phyloP scores from a whole-genome alignment of 2,888 invertebrate genomes.

The Rhimphoctona megacephalus region DNA sequence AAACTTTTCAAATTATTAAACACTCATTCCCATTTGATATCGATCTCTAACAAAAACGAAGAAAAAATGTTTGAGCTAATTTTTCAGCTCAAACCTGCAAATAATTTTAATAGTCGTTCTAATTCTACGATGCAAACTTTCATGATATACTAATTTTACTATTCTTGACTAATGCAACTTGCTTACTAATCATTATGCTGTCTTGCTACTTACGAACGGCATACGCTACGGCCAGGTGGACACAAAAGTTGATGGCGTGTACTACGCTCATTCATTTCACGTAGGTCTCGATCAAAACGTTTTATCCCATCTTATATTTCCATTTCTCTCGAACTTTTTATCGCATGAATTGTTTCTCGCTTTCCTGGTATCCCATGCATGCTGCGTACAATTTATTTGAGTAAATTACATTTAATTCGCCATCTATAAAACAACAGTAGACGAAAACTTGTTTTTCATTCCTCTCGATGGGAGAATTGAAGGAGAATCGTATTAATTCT shows the following conservation, averaged over 20 bases:
- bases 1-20: background rate
- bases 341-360: background rate
- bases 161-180: slow-evolving; percentile 39
- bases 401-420: background rate
- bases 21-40: background rate
- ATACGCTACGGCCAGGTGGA: slow-evolving; percentile 79
- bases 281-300: slow-evolving; percentile 77
- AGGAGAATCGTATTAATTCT: background rate
- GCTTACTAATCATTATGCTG: slow-evolving; percentile 60
- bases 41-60: background rate
- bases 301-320: slow-evolving; percentile 29
- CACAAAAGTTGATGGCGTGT: slow-evolving; percentile 85
- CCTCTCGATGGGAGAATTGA: background rate
- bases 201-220: slow-evolving; percentile 59
- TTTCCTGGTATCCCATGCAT: background rate
- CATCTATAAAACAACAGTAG: background rate
- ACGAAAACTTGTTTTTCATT: background rate
- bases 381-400: background rate
- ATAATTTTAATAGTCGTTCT: background rate
- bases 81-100: background rate
- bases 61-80: background rate
- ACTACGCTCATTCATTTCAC: slow-evolving; percentile 83
- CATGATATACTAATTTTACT: background rate
- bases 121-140: background rate
- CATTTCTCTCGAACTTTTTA: slow-evolving; percentile 7